Evolutionary conservation across 2,113 vertebrate genomes (phyloP).

Genomic region (Etheostoma cragini): DNA sequence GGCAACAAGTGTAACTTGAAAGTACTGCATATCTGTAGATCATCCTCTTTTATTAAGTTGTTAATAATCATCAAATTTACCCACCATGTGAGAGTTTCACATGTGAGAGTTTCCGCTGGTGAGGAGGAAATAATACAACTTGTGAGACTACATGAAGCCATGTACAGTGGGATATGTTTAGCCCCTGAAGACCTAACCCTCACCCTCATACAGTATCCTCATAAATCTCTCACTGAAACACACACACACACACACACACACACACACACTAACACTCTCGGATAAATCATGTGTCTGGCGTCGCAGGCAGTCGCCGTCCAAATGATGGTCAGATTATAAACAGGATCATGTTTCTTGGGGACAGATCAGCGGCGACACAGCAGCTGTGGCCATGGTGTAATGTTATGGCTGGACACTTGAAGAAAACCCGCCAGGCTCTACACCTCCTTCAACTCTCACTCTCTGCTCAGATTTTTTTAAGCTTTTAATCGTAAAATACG

Average conservation of each 20-base stretch:
- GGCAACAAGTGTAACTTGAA: background rate
- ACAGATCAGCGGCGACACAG: constrained; percentile 79
- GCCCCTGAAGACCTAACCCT: constrained; percentile 60
- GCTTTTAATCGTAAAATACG: constrained; percentile 26
- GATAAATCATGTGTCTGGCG: constrained; percentile 80
- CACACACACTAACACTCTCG: background rate
- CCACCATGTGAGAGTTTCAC: background rate
- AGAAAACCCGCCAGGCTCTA: constrained; percentile 48
- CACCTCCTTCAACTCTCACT: constrained; percentile 32
- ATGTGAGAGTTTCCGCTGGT: background rate
- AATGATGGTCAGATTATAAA: constrained; percentile 74
- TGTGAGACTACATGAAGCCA: constrained; percentile 34
- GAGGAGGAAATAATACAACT: constrained; percentile 7
- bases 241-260: constrained; percentile 50
- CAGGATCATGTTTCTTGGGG: constrained; percentile 70
- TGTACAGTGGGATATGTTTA: constrained; percentile 44
- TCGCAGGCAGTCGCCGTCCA: constrained; percentile 74
- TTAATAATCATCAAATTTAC: background rate
- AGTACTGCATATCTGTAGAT: background rate
- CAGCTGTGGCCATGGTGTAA: constrained; percentile 70
- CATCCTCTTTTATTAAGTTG: background rate
- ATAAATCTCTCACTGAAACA: constrained; percentile 72
- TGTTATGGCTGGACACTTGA: constrained; percentile 70
- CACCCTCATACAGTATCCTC: constrained; percentile 53
- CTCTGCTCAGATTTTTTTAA: constrained; percentile 23